Evolutionary conservation across 2,797 vertebrate genomes (phyloP), one percentile per base, ranked within the genome.

Genomic region (Cryptoprocta ferox): DNA sequence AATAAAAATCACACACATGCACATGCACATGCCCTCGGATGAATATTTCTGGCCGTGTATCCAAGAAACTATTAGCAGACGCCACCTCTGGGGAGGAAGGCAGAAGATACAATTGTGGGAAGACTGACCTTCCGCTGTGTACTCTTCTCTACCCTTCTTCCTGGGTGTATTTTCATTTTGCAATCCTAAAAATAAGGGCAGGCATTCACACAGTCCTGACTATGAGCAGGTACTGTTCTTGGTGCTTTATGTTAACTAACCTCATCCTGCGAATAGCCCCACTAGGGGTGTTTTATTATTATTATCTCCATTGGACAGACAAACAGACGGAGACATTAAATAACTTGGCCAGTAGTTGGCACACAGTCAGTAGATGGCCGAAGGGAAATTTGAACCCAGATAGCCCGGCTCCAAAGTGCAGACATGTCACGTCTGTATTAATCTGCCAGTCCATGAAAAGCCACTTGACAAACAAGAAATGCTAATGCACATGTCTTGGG

Each of bases 221-320:
- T 48, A 14, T 1, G 11, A 71, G 53, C 6, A 50, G 15, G 4
- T 11, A 3, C 73, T 30, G 16, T 59, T 70, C 68, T 56, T 48
- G 32, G 18, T n/a, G 66, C 18, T 70, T 63, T 2, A 8, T 45
- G 0, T 21, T 5, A 19, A 48, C 32, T 48, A 30, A 28, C 30
- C 73, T 26, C 19, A 26, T 45, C 75, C 37, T 42, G 6, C 1
- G 6, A 28, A 8, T 8, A 50, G 15, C 56, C n/a, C 59, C 35
- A 5, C 32, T 8, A 6, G 18, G 28, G 4, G 24, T 2, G 0
- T 15, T 3, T 71, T 2, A 3, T 24, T 50, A 42, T 42, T 39
- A 53, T 70, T 39, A 32, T 61, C 68, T 24, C 79, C 71, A 21
- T 59, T 71, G 95, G 50, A 45, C 10, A 92, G 70, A 63, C 14